A percentile compares a stretch with the other conserved stretches of the same genome.
Evolutionary conservation across 2,113 vertebrate genomes (phyloP).

Genomic region (Tragelaphus buxtoni): DNA sequence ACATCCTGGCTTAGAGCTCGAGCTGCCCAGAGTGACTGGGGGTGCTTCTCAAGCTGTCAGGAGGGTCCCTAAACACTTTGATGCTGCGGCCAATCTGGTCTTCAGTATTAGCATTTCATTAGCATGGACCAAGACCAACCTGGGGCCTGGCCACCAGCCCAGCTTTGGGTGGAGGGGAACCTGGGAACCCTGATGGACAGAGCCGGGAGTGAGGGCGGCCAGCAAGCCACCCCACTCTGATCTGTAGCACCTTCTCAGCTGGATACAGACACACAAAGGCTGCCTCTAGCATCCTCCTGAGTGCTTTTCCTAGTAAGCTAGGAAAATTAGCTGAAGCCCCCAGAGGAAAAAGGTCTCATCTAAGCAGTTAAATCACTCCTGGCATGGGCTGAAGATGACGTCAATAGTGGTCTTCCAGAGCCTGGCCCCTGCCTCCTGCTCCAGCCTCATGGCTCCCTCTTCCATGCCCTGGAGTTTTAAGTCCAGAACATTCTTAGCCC

Average conservation of each 20-base stretch:
- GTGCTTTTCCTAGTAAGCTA: not conserved
- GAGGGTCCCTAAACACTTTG: slow-evolving; percentile 54
- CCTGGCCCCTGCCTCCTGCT: not conserved
- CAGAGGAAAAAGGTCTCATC: not conserved
- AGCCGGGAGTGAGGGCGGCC: not conserved
- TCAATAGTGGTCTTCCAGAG: not conserved
- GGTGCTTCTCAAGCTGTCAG: slow-evolving; percentile 59
- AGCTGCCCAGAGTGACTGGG: slow-evolving; percentile 44
- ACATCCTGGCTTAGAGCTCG: slow-evolving; percentile 38
- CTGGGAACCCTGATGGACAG: not conserved
- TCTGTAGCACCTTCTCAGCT: not conserved
- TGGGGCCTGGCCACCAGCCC: slow-evolving; percentile 6
- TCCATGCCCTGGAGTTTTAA: not conserved
- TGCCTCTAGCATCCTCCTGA: not conserved
- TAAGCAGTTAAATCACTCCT: not conserved
- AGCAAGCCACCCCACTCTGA: not conserved
- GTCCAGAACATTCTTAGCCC: not conserved
- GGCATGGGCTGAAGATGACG: not conserved
- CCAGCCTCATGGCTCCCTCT: not conserved
- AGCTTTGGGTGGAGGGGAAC: not conserved
- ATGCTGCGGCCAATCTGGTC: slow-evolving; percentile 53
- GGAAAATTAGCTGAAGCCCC: not conserved
- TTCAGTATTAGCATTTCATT: slow-evolving; percentile 62
- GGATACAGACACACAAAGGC: accelerated
- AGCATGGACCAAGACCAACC: slow-evolving; percentile 42